These are phyloP conservation scores for Heliocidaris tuberculata DNA, from an alignment of 35 echinoderm and acorn worm genomes.

Conservation along the genomic window DNA sequence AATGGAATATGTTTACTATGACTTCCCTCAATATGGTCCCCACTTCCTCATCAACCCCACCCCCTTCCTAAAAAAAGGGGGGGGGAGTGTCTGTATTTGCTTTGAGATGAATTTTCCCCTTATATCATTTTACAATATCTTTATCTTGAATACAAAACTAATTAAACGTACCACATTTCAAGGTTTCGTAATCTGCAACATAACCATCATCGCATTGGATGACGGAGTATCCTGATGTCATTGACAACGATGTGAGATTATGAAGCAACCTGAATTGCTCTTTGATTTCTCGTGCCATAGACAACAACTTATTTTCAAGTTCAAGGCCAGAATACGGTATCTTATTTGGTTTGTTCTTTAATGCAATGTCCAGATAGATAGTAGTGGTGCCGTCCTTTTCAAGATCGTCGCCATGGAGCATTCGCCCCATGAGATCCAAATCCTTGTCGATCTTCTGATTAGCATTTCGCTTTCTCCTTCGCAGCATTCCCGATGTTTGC, in stretches of 20 bases:
- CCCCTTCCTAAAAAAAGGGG: not conserved
- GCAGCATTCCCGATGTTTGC: not conserved
- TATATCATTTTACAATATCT: not conserved
- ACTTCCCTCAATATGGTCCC: not conserved
- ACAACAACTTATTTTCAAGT: not conserved
- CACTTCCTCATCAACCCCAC: not conserved
- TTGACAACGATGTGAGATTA: not conserved
- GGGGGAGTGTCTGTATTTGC: not conserved
- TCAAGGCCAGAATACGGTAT: not conserved
- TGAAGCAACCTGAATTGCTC: not conserved
- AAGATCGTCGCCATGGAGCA: not conserved
- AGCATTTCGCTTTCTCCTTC: not conserved
- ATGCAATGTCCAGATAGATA: not conserved
- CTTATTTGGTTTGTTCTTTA: not conserved
- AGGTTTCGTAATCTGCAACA: not conserved
- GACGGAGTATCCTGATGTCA: not conserved
- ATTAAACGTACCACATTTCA: not conserved
- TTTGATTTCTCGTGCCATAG: not conserved
- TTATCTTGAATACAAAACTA: not conserved
- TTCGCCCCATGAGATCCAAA: not conserved
- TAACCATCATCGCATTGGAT: constrained; percentile 23
- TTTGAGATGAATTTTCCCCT: not conserved
- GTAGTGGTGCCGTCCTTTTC: not conserved
- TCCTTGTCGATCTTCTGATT: not conserved
- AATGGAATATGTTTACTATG: not conserved